Percentiles rank a stretch among this genome's conserved stretches.
Conservation (phyloP, 2,113 vertebrate genomes). For the Ophthalmolycus amberensis region DNA sequence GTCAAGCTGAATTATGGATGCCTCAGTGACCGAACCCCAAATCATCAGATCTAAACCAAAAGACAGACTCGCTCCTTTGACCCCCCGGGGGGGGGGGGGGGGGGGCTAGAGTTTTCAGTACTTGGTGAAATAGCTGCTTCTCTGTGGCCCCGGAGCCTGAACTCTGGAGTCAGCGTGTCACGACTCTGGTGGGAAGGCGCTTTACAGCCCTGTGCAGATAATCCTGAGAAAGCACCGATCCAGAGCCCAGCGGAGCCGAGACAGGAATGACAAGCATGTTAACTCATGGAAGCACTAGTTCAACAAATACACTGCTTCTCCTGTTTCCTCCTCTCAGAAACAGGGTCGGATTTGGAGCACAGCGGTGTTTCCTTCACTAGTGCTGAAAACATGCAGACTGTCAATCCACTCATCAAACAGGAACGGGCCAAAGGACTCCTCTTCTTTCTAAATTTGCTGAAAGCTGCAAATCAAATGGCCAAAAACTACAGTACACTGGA, state of each 20-base stretch:
- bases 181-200: neutral
- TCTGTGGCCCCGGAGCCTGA: neutral
- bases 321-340: constrained; percentile 5
- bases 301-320: constrained; percentile 33
- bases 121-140: constrained; percentile 1
- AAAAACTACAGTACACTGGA: constrained; percentile 25
- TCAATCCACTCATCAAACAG: constrained; percentile 9
- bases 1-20: constrained; percentile 34
- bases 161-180: constrained; percentile 8
- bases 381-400: neutral
- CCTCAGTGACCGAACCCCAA: constrained; percentile 23
- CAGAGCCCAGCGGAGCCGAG: constrained; percentile 1
- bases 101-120: neutral
- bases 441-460: neutral
- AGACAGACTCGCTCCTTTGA: constrained; percentile 14
- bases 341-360: neutral
- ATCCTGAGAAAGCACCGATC: constrained; percentile 22
- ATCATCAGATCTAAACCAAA: constrained; percentile 23
- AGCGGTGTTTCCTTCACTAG: constrained; percentile 7
- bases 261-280: constrained; percentile 43
- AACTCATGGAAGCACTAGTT: constrained; percentile 12
- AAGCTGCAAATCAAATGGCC: constrained; percentile 27
- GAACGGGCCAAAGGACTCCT: neutral
- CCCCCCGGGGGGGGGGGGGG: neutral
- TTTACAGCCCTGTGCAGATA: constrained; percentile 9